Evolutionary conservation across 2,888 invertebrate species (phyloP).

Genomic region (Drosophila rubida): DNA sequence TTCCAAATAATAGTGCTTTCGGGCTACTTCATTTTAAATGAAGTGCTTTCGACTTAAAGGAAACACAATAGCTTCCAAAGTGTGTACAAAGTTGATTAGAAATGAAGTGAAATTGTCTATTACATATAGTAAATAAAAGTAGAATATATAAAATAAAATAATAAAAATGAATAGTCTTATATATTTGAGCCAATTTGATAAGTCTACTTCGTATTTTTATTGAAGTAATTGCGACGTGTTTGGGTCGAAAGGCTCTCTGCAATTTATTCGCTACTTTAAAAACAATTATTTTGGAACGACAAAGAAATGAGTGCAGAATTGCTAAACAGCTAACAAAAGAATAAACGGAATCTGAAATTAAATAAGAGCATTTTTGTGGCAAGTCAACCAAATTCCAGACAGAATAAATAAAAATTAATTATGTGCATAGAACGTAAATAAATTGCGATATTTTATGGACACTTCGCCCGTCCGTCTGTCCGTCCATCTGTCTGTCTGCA

Average conservation of each 20-base stretch:
- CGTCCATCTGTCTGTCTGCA: background rate
- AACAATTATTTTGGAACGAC: background rate
- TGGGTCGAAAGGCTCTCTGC: no score
- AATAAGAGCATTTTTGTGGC: background rate
- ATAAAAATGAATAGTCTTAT: no score
- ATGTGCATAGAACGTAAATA: slow-evolving; percentile 14
- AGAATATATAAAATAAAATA: no score
- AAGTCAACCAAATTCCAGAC: slow-evolving; percentile 30
- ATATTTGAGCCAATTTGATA: no score
- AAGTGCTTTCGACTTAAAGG: background rate
- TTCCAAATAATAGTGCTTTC: background rate
- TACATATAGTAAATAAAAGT: no score
- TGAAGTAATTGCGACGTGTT: no score
- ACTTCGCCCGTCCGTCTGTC: background rate
- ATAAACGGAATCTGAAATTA: background rate
- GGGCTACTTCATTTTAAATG: background rate
- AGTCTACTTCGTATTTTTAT: no score
- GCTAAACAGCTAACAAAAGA: background rate
- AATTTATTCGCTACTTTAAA: background rate
- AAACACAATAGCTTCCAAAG: background rate
- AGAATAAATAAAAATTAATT: slow-evolving; percentile 35
- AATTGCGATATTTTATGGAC: slow-evolving; percentile 24
- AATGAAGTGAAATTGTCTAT: background rate
- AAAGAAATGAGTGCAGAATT: background rate
- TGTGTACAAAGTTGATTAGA: background rate